Base-by-base conservation (phyloP, 2,888 invertebrate species). In the Cetonia aurata region DNA sequence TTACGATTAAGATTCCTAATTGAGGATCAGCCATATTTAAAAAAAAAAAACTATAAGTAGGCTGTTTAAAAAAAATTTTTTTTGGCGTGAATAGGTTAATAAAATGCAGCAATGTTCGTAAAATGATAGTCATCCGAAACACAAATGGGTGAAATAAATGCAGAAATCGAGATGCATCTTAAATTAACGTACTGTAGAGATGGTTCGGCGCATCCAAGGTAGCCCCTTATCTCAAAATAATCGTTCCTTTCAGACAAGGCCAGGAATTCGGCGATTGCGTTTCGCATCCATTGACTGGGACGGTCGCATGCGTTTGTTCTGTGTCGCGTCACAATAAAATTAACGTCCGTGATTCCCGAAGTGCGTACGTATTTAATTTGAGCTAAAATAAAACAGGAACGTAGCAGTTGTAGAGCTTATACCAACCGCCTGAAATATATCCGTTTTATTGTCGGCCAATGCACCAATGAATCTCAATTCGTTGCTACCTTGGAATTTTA, bases 191-290 rank as follows among this genome's bases (percentile, higher is more conserved):
- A 25, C 4, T 3, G 3, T 4, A 25, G 25, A 25, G 25, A 25
- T 3, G 25, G 25, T 25, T 25, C 3, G 25, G 25, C 25, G 25
- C 25, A 25, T 25, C 25, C 25, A 25, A 25, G 25, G 25, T 25
- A 4, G 65, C 46, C 67, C 56, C 52, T 67, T 53, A 66, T 66
- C 53, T 53, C 33, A 67, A 67, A 67, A 67, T 67, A 67, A 55
- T 56, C 44, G 41, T 31, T 62, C 37, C n/a, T 62, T 62, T 62
- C 55, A 67, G 55, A 67, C 55, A 67, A 55, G 67, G 56, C 56
- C 67, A 67, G 55, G 67, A 67, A 67, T 67, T 56, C 67, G 56
- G 55, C 46, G 48, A 67, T 55, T 67, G 55, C 56, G 44, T 60
- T 67, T 15, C 55, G 67, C 55, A 15, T 48, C 37, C 62, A 62